These are phyloP conservation scores for Ditylenchus dipsaci DNA, from an alignment of 1,140 invertebrate species.

Conservation along the genomic window DNA sequence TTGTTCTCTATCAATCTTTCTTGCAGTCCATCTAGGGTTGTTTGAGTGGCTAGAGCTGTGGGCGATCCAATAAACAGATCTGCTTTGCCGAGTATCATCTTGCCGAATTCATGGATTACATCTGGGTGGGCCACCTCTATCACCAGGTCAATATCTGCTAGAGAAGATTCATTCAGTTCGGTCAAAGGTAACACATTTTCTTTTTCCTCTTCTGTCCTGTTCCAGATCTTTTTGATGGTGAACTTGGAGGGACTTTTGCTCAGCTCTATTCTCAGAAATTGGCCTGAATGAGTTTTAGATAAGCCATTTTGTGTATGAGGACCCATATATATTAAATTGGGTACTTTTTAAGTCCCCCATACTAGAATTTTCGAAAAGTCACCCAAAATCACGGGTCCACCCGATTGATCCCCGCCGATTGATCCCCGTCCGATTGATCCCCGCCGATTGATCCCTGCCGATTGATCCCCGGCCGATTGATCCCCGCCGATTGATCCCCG, in stretches of 20 bases:
- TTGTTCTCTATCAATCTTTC: constrained; percentile 39
- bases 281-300: constrained; percentile 58
- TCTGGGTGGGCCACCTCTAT: constrained; percentile 65
- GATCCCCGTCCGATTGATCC: too few species aligned
- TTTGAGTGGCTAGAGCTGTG: constrained; percentile 62
- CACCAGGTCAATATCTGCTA: constrained; percentile 63
- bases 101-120: constrained; percentile 62
- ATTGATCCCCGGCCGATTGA: too few species aligned
- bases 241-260: constrained; percentile 51
- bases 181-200: constrained; percentile 48
- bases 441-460: too few species aligned
- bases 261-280: constrained; percentile 61
- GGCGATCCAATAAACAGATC: constrained; percentile 66
- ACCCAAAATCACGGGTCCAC: too few species aligned
- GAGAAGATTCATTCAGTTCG: constrained; percentile 57
- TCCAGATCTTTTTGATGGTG: constrained; percentile 64
- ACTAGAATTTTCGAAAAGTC: too few species aligned
- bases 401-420: too few species aligned
- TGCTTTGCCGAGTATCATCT: constrained; percentile 60
- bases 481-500: too few species aligned
- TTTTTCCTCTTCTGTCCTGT: constrained; percentile 59
- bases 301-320: too few species aligned
- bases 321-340: too few species aligned
- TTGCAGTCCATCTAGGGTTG: constrained; percentile 56
- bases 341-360: too few species aligned